Conservation (phyloP, 2,113 vertebrate genomes). For the Chionodraco myersi region DNA sequence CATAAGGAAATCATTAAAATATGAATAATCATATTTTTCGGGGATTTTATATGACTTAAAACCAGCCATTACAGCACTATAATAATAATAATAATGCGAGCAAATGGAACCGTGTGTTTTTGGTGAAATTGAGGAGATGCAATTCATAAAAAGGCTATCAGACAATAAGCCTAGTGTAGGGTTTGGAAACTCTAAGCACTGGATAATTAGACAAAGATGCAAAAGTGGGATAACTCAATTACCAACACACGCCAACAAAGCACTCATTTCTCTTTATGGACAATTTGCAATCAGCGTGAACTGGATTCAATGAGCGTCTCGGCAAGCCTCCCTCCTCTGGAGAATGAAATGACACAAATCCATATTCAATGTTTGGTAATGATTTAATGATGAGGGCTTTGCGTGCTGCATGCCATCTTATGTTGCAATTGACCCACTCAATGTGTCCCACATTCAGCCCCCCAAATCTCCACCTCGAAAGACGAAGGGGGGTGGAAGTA, state of each 20-base stretch:
- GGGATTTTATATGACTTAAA: slow-evolving; percentile 8
- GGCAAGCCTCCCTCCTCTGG: slow-evolving; percentile 51
- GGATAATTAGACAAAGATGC: not conserved
- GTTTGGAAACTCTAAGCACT: not conserved
- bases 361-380: slow-evolving; percentile 74
- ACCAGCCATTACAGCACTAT: slow-evolving; percentile 12
- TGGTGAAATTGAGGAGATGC: not conserved
- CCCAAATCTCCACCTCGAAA: slow-evolving; percentile 41
- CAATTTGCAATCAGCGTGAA: slow-evolving; percentile 59
- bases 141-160: not conserved
- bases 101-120: too few relatives aligned
- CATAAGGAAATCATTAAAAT: too few relatives aligned
- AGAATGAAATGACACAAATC: slow-evolving; percentile 73
- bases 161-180: too few relatives aligned
- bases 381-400: slow-evolving; percentile 70
- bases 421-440: slow-evolving; percentile 69
- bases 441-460: slow-evolving; percentile 62
- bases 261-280: slow-evolving; percentile 21
- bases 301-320: slow-evolving; percentile 60
- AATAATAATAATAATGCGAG: too few relatives aligned
- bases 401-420: slow-evolving; percentile 27
- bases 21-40: not conserved
- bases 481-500: not conserved
- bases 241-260: slow-evolving; percentile 30
- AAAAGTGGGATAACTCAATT: slow-evolving; percentile 42